Conservation (phyloP, 2,888 invertebrate species). For the Blastobasis adustella region DNA sequence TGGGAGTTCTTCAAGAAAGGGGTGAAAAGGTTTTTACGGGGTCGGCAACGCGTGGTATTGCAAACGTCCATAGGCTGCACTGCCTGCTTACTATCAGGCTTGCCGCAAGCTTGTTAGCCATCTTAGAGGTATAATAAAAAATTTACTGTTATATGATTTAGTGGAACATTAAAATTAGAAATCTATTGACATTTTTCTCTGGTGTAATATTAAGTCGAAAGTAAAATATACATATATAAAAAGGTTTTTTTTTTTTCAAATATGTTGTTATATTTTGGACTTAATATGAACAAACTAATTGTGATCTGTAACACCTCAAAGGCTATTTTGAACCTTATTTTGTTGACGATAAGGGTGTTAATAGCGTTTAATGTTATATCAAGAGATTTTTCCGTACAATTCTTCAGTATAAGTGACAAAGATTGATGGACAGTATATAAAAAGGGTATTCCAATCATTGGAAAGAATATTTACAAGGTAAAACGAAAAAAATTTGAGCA, state of each 20-base stretch:
- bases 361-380: conserved; percentile 18
- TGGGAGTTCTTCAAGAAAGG: too few relatives aligned
- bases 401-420: conserved; percentile 9
- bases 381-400: conserved; percentile 8
- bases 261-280: too few relatives aligned
- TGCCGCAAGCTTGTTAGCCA: too few relatives aligned
- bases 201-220: background rate
- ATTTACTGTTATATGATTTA: background rate
- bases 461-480: background rate
- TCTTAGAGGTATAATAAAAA: background rate
- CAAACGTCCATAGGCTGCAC: too few relatives aligned
- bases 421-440: background rate
- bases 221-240: background rate
- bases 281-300: background rate
- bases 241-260: background rate
- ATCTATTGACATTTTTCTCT: background rate
- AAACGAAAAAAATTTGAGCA: background rate
- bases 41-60: too few relatives aligned
- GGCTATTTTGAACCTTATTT: conserved; percentile 34
- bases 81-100: too few relatives aligned
- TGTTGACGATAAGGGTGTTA: conserved; percentile 26
- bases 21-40: too few relatives aligned
- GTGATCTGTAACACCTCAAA: conserved; percentile 7
- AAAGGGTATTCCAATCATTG: background rate
- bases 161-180: background rate